These are phyloP conservation scores for Micronycteris hirsuta DNA, from an alignment of 2,113 vertebrate genomes.

Conservation along the genomic window DNA sequence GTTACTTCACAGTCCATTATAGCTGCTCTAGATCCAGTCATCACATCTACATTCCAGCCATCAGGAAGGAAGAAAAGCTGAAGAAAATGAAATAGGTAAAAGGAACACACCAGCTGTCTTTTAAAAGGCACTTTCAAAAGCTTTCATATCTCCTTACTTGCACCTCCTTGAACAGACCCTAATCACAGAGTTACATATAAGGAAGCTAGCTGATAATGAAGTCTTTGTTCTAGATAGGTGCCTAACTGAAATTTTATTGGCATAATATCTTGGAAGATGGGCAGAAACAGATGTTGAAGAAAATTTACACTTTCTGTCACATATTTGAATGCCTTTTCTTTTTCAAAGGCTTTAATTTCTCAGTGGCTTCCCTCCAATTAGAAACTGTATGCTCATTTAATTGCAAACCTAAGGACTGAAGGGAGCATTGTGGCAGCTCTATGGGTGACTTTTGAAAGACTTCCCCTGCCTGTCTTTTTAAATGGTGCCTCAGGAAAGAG, in stretches of 20 bases:
- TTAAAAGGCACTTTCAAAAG: not conserved
- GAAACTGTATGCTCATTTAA: constrained; percentile 73
- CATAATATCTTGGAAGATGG: not conserved
- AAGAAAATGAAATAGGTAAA: not conserved
- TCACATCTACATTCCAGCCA: not conserved
- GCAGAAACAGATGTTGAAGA: not conserved
- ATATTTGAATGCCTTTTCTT: not conserved
- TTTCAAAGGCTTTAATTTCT: constrained; percentile 71
- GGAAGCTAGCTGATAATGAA: not conserved
- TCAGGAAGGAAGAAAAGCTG: not conserved
- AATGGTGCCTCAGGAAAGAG: constrained; percentile 57
- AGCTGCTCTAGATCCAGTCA: not conserved
- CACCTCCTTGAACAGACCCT: not conserved
- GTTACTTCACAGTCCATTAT: not conserved
- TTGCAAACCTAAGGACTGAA: constrained; percentile 47
- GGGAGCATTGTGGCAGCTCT: not conserved
- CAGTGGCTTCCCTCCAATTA: constrained; percentile 68
- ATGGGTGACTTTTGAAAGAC: constrained; percentile 54
- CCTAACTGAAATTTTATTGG: not conserved
- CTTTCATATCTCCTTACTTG: not conserved
- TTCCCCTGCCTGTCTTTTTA: constrained; percentile 39
- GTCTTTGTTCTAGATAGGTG: not conserved
- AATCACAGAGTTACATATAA: not conserved
- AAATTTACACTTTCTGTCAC: not conserved
- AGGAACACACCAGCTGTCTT: not conserved